Evolutionary conservation across 2,113 vertebrate genomes (phyloP).

Genomic region (Oncorhynchus clarkii): DNA sequence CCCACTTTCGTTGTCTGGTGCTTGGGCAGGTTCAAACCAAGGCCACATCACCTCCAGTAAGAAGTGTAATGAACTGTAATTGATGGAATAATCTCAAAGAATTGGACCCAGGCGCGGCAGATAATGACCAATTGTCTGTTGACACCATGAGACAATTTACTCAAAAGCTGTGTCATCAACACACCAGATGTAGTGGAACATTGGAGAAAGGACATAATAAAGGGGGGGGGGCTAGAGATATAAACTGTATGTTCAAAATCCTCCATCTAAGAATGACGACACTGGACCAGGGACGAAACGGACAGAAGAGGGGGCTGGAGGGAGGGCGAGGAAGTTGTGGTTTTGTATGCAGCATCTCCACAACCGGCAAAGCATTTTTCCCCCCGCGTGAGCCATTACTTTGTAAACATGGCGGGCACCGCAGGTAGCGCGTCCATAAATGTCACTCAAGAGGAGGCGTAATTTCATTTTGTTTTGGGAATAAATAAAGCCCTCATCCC

Average conservation of each 20-base stretch:
- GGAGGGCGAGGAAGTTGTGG: slow-evolving; percentile 9
- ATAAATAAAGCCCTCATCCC: slow-evolving; percentile 69
- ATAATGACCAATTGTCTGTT: slow-evolving; percentile 62
- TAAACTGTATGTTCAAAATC: slow-evolving; percentile 27
- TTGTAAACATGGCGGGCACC: slow-evolving; percentile 62
- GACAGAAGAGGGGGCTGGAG: not conserved
- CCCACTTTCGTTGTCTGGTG: slow-evolving; percentile 42
- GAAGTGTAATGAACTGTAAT: slow-evolving; percentile 58
- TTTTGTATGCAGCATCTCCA: slow-evolving; percentile 10
- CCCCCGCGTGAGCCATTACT: slow-evolving; percentile 44
- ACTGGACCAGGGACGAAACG: not conserved
- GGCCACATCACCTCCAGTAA: slow-evolving; percentile 48
- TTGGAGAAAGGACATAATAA: slow-evolving; percentile 21
- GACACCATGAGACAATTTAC: slow-evolving; percentile 58
- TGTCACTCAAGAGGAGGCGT: slow-evolving; percentile 60
- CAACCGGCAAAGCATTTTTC: slow-evolving; percentile 18
- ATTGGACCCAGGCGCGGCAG: slow-evolving; percentile 49
- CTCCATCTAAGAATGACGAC: not conserved
- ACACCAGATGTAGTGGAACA: slow-evolving; percentile 14
- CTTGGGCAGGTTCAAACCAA: slow-evolving; percentile 54
- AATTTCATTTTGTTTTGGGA: slow-evolving; percentile 71
- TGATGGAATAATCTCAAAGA: slow-evolving; percentile 28
- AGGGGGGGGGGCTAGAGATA: slow-evolving; percentile 28
- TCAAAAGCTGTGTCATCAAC: slow-evolving; percentile 41
- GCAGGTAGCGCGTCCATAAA: slow-evolving; percentile 49